Evolutionary conservation across 2,113 vertebrate species (phyloP), one percentile per base, ranked within the genome.

Genomic region (Cynoglossus semilaevis): DNA sequence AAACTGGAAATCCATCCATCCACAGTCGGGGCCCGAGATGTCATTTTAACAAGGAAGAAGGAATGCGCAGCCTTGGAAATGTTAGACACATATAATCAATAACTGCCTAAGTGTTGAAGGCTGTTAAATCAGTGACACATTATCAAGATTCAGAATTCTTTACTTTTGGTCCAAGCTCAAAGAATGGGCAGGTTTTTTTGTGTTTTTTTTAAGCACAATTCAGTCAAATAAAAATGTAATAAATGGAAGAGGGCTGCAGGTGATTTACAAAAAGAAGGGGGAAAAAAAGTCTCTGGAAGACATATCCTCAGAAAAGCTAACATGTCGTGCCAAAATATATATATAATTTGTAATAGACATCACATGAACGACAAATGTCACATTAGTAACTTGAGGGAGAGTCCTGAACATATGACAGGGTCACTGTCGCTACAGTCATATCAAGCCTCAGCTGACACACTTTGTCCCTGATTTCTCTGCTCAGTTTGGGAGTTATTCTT

Each of bases 391-490:
- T 34, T 58, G 34, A 8, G 10, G 48, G n/a, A n/a, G n/a, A n/a
- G n/a, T n/a, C n/a, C n/a, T 29, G 22, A 29, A 29, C 22, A 29
- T 29, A 34, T 47, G 17, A 45, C 60, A 60, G 70, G 51, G 68
- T 58, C 44, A 36, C 34, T 73, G 58, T 53, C 62, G 17, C 45
- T 42, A 34, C 18, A 9, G 12, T 56, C 60, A 35, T 14, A 63
- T 35, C 58, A 41, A 53, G 53, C 60, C 37, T 12, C 58, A 9
- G 14, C 69, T 55, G 74, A 59, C 6, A 14, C 35, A 47, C 41
- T 68, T 67, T 67, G 63, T 57, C 67, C 59, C 38, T 3, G 37
- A 17, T 58, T 77, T 56, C 65, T 74, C 61, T 62, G 11, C 47
- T 64, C 37, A 15, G 45, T 62, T 74, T 67, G 68, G 56, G 40